Evolutionary conservation across 2,113 vertebrate species (phyloP), one percentile per base, ranked within the genome.

Genomic region (Dicrurus megarhynchus): DNA sequence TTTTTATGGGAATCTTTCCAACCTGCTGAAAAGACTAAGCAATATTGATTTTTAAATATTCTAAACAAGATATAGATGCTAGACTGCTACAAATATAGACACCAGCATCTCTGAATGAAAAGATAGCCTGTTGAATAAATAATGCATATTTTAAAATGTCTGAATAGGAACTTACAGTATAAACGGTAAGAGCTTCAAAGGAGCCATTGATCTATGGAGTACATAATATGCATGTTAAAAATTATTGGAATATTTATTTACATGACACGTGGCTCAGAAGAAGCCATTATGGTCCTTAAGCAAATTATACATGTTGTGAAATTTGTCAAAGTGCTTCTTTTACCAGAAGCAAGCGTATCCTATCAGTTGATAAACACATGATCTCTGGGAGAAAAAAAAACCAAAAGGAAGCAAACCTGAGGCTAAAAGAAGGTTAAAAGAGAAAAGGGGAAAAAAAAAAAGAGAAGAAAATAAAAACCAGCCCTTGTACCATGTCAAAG

Each of bases 111-210:
- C 90, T 94, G 63, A 96, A 65, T 83, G 78, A 90, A 81, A 77
- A 89, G 78, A 87, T 92, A 88, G 67, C 65, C 95, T 96, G 76
- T 90, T 92, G 95, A 95, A 88, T 64, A 87, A 96, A 87, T 94
- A 96, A 85, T 75, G 83, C 61, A 68, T 96, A 92, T 86, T 95
- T 74, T 24, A 89, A 94, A 94, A 95, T 84, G 55, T 65, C 92
- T 96, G 90, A 95, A 91, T 94, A 94, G 91, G 32, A 97, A 90
- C 85, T 90, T 96, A 87, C 46, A 94, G 87, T 68, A 86, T 95
- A 95, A 96, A 96, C 71, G 55, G 55, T 87, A 93, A 89, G 30
- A 70, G 95, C 94, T 97, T 97, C 95, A 96, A 97, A 97, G 84
- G 87, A 91, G 56, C 64, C 71, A 96, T 92, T 97, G 96, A 95